Base-by-base conservation (phyloP, 2,113 vertebrate genomes). In the Grammomys dolichurus region DNA sequence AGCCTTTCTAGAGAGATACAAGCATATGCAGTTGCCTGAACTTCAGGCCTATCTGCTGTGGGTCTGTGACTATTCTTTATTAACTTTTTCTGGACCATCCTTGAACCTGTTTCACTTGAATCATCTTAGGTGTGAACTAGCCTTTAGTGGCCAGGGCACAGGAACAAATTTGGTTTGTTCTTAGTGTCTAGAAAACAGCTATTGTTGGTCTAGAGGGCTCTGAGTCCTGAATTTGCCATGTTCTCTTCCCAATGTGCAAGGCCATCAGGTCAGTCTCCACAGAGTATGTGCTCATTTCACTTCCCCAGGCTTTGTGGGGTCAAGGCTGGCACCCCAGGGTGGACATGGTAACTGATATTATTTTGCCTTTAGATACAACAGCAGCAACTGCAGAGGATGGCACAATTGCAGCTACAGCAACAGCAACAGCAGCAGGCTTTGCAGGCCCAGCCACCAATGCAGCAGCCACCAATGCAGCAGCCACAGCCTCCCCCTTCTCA, bases 391-490 rank as follows among this genome's bases (percentile, higher is more conserved):
- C 98, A 98, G 96, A 87, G 98, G 46, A 98, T 99, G 95, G 98
- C 98, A 69, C 99, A 99, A 73, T 98, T 98, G 6, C 98, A 99
- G 82, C 98, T 98, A 5, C 98, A 98, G 17, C 98, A 98, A 4
- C 98, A 98, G 31, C 98, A 98, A 14, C 98, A 98, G 26, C 98
- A 98, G 31, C 98, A 98, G 10, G 98, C 98, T 75, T 96, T 98
- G n/a, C 98, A 98, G 13, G 97, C 98, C 2, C 98, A 98, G 90
- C 98, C 98, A 0, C 98, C 98, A 12, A 97, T 98, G 13, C 98
- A 98, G 14, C 98, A 98, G 89, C 98, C 99, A 5, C 98, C 98
- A 13, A 98, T 98, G 70, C 99, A 98, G 80, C 99, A 99, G 86
- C 98, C 98, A 46, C 97, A 98, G 94, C 98, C 98, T 90, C 97